Evolutionary conservation across 2,888 invertebrate genomes (phyloP).

Genomic region (Cremastobaeus sp.): DNA sequence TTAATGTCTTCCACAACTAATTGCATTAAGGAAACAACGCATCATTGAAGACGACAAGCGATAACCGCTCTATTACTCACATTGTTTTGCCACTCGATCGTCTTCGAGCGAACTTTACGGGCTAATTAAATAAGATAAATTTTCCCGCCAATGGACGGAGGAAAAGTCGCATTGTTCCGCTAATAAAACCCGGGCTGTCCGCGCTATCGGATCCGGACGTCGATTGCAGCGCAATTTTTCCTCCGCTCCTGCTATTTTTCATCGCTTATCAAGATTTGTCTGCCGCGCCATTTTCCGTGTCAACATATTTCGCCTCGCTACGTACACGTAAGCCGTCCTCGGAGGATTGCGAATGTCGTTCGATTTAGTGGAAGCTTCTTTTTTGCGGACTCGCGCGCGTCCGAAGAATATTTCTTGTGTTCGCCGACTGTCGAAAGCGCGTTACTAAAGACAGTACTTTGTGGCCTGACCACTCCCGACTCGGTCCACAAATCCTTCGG

Average conservation of each 20-base stretch:
- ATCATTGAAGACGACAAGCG: slow-evolving; percentile 28
- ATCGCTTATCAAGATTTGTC: slow-evolving; percentile 40
- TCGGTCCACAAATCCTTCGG: slow-evolving; percentile 37
- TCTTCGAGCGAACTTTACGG: background rate
- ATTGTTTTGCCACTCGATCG: slow-evolving; percentile 26
- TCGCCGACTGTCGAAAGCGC: slow-evolving; percentile 8
- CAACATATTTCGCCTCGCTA: slow-evolving; percentile 31
- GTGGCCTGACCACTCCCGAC: slow-evolving; percentile 26
- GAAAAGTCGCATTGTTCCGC: no score
- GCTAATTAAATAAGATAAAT: no score
- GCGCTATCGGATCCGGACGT: no score
- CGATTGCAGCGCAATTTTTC: slow-evolving; percentile 31
- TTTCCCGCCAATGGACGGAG: no score
- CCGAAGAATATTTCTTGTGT: slow-evolving; percentile 29
- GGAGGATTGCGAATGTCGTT: slow-evolving; percentile 21
- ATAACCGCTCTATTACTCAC: slow-evolving; percentile 24
- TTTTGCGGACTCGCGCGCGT: slow-evolving; percentile 14
- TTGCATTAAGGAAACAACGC: slow-evolving; percentile 21
- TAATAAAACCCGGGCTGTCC: no score
- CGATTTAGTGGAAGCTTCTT: slow-evolving; percentile 20
- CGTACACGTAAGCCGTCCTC: slow-evolving; percentile 22
- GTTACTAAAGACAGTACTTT: slow-evolving; percentile 18
- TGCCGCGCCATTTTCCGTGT: slow-evolving; percentile 19
- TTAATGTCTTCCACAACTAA: slow-evolving; percentile 48
- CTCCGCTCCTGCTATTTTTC: slow-evolving; percentile 27